Evolutionary conservation across 2,888 invertebrate genomes (phyloP).

Genomic region (Agapostemon virescens): DNA sequence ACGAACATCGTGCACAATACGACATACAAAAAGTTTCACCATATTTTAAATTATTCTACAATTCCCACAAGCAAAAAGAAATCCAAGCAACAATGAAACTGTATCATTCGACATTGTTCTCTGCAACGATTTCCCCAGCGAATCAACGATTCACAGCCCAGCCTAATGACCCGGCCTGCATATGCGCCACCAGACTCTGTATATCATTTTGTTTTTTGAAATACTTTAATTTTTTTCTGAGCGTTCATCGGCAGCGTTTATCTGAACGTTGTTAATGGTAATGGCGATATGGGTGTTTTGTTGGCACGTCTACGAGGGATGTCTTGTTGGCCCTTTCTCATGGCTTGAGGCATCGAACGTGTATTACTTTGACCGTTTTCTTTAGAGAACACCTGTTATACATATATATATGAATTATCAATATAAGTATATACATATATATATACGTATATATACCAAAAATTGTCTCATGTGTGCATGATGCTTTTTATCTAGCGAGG

Average conservation of each 20-base stretch:
- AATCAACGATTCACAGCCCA: background rate
- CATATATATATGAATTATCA: conserved; percentile 54
- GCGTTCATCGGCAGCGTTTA: conserved; percentile 49
- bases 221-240: conserved; percentile 4
- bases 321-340: conserved; percentile 63
- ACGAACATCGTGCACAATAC: too few relatives aligned
- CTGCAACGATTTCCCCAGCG: background rate
- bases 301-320: conserved; percentile 74
- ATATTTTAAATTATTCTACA: too few relatives aligned
- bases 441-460: conserved; percentile 57
- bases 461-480: conserved; percentile 74
- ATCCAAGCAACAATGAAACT: background rate
- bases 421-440: conserved; percentile 49
- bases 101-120: background rate
- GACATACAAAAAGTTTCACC: too few relatives aligned
- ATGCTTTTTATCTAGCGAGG: conserved; percentile 75
- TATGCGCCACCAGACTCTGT: conserved; percentile 39
- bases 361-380: conserved; percentile 63
- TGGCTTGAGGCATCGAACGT: conserved; percentile 73
- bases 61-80: too few relatives aligned
- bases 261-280: conserved; percentile 72
- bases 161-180: background rate
- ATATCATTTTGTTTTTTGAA: background rate
- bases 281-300: conserved; percentile 73
- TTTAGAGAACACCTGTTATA: conserved; percentile 66